Conservation (phyloP, 2,888 invertebrate species). For the Vesta saturnalis region DNA sequence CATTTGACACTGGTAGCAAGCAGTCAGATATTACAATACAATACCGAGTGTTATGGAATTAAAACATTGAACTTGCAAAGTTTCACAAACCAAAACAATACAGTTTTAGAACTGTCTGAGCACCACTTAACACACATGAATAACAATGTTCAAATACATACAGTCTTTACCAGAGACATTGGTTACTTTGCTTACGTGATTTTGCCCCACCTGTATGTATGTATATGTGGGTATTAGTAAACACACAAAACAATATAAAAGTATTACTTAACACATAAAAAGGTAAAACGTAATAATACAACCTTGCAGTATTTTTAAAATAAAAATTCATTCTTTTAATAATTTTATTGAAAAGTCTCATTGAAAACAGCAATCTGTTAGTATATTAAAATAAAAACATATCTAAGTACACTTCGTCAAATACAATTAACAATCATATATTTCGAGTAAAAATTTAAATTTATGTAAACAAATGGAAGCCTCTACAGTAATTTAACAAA, state of each 20-base stretch:
- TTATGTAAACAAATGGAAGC: constrained; percentile 59
- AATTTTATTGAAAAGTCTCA: constrained; percentile 55
- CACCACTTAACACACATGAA: constrained; percentile 64
- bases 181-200: constrained; percentile 64
- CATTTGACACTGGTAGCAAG: constrained; percentile 54
- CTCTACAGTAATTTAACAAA: constrained; percentile 61
- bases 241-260: constrained; percentile 58
- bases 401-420: constrained; percentile 59
- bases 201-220: constrained; percentile 65
- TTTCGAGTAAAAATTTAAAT: constrained; percentile 53
- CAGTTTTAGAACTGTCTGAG: constrained; percentile 60
- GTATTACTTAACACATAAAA: constrained; percentile 58
- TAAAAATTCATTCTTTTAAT: constrained; percentile 56
- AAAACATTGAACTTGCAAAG: constrained; percentile 63
- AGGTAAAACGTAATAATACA: constrained; percentile 57
- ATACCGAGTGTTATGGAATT: constrained; percentile 59
- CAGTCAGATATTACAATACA: constrained; percentile 57
- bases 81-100: constrained; percentile 61
- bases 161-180: constrained; percentile 64
- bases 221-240: constrained; percentile 64
- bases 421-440: constrained; percentile 44
- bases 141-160: constrained; percentile 64
- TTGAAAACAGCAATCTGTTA: constrained; percentile 57
- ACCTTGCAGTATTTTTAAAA: constrained; percentile 57
- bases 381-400: constrained; percentile 57